Conservation (phyloP, 2,113 vertebrate species). For the Ceyx melanurus region DNA sequence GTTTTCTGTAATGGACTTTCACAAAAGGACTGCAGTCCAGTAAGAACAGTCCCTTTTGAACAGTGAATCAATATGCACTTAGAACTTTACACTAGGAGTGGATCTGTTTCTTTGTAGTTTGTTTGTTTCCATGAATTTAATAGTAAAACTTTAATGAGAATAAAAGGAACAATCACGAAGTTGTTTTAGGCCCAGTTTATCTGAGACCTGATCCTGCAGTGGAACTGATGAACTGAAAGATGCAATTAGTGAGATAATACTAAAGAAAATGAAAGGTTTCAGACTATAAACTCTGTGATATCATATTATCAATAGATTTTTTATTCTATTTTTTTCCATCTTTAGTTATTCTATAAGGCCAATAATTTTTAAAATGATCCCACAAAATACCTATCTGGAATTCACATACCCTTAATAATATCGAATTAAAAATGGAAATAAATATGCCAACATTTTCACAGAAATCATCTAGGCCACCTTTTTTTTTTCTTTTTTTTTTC, state of each 20-base stretch:
- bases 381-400: neutral
- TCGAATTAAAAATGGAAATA: neutral
- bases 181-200: neutral
- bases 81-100: neutral
- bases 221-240: neutral
- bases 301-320: too few species aligned
- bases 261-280: neutral
- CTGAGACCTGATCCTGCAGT: neutral
- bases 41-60: neutral
- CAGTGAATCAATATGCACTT: neutral
- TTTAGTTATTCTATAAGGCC: neutral
- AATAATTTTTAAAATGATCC: neutral
- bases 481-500: neutral
- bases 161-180: rapidly evolving
- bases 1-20: neutral
- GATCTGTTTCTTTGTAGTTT: neutral
- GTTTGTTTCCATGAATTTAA: neutral
- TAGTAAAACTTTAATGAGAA: neutral
- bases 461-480: neutral
- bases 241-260: neutral
- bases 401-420: neutral
- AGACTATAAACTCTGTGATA: neutral
- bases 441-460: neutral
- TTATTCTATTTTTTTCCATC: neutral
- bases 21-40: neutral